phyloP scores from a whole-genome alignment of 92 coral and sea anemone species.

The Palythoa caribaeorum region DNA sequence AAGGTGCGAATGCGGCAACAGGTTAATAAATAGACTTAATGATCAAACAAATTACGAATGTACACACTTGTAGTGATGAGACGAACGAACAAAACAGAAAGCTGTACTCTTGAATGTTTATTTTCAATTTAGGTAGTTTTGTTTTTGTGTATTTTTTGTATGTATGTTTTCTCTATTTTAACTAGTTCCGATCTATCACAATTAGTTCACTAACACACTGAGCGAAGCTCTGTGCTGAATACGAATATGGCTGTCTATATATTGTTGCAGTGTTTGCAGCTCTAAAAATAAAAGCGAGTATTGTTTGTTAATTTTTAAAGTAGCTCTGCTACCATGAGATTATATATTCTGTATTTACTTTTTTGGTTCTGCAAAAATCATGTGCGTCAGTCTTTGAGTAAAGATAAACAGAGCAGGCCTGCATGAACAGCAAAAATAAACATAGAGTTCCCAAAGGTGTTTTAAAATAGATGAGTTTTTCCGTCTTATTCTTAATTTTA shows the following conservation, averaged over 20 bases:
- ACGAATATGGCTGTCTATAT: background rate
- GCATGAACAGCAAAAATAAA: background rate
- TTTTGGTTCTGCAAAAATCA: background rate
- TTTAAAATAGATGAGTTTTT: background rate
- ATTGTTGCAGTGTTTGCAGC: background rate
- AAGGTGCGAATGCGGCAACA: background rate
- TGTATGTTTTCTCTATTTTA: background rate
- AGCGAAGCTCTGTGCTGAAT: background rate
- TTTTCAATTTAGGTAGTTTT: background rate
- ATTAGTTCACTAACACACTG: background rate
- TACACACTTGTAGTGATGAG: background rate
- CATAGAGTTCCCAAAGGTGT: background rate
- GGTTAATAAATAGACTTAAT: background rate
- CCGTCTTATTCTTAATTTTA: background rate
- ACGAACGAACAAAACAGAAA: background rate
- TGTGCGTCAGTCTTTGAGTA: background rate
- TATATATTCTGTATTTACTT: background rate
- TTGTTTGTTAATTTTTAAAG: background rate
- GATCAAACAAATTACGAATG: conserved; percentile 32
- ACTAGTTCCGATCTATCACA: too few species aligned
- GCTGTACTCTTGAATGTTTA: too few species aligned
- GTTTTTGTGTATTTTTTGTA: background rate
- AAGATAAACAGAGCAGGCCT: background rate
- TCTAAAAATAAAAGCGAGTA: background rate
- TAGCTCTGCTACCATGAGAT: background rate